Conservation (phyloP, 2,113 vertebrate genomes). For the Engystomops pustulosus region DNA sequence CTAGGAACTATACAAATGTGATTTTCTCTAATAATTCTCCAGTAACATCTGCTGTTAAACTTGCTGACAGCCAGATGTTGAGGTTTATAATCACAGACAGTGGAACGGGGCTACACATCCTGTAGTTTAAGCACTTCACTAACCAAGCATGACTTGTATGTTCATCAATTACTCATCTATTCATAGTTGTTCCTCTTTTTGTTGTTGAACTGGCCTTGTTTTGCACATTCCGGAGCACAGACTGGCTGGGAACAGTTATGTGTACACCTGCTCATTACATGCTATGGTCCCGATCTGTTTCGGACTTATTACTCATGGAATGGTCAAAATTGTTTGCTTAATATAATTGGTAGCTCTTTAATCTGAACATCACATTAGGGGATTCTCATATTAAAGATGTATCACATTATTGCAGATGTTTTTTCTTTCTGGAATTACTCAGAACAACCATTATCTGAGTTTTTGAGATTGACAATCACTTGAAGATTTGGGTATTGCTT, state of each 20-base stretch:
- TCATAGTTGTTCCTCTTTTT: constrained; percentile 65
- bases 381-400: not conserved
- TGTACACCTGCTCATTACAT: constrained; percentile 74
- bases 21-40: constrained; percentile 61
- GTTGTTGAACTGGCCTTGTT: constrained; percentile 66
- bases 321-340: constrained; percentile 44
- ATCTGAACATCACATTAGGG: constrained; percentile 23
- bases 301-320: constrained; percentile 44
- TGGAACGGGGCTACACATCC: constrained; percentile 63
- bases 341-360: constrained; percentile 42
- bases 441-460: not conserved
- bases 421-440: not conserved
- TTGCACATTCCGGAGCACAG: constrained; percentile 62
- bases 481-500: not conserved
- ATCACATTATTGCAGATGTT: constrained; percentile 2
- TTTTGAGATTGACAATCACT: not conserved
- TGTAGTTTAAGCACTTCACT: constrained; percentile 66
- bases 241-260: constrained; percentile 64
- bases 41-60: constrained; percentile 65
- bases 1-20: constrained; percentile 58
- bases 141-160: constrained; percentile 69
- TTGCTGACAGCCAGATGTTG: constrained; percentile 74
- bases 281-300: constrained; percentile 55
- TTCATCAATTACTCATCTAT: constrained; percentile 68
- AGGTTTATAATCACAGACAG: constrained; percentile 68